A percentile compares a stretch with the other conserved stretches of the same genome.
Conservation (phyloP, 1,140 invertebrate genomes). For the Elymnias hypermnestra region DNA sequence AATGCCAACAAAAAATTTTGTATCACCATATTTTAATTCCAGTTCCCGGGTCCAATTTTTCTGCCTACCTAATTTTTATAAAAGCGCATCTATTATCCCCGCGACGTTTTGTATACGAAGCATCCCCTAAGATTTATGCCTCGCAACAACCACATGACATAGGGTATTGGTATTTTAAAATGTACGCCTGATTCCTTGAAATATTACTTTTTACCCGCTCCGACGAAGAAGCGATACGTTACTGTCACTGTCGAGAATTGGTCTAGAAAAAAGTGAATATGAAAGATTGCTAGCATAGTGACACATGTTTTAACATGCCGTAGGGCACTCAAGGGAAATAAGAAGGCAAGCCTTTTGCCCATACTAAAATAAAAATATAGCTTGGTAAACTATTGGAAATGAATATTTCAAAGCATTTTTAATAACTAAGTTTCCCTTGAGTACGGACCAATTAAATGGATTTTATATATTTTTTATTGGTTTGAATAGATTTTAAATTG, state of each 20-base stretch:
- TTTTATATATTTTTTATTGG: too few relatives aligned
- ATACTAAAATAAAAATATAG: too few relatives aligned
- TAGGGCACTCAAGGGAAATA: slow-evolving; percentile 3
- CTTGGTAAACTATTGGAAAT: too few relatives aligned
- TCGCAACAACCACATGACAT: slow-evolving; percentile 27
- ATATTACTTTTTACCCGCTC: slow-evolving; percentile 52
- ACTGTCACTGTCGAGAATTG: slow-evolving; percentile 54
- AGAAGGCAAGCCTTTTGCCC: background rate
- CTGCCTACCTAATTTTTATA: slow-evolving; percentile 55
- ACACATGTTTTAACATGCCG: slow-evolving; percentile 17
- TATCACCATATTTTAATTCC: background rate
- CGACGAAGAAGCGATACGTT: slow-evolving; percentile 45
- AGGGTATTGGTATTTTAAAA: slow-evolving; percentile 57
- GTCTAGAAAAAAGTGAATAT: slow-evolving; percentile 38
- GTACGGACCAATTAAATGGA: too few relatives aligned
- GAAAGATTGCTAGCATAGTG: slow-evolving; percentile 44
- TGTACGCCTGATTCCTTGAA: slow-evolving; percentile 56
- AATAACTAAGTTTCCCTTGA: too few relatives aligned
- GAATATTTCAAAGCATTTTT: too few relatives aligned
- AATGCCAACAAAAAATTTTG: background rate
- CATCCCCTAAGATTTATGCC: slow-evolving; percentile 57
- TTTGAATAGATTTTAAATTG: too few relatives aligned
- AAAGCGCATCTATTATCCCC: slow-evolving; percentile 59
- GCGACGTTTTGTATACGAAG: slow-evolving; percentile 36
- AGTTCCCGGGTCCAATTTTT: background rate